phyloP scores from a whole-genome alignment of 2,888 invertebrate species.

The Catocala sponsa region DNA sequence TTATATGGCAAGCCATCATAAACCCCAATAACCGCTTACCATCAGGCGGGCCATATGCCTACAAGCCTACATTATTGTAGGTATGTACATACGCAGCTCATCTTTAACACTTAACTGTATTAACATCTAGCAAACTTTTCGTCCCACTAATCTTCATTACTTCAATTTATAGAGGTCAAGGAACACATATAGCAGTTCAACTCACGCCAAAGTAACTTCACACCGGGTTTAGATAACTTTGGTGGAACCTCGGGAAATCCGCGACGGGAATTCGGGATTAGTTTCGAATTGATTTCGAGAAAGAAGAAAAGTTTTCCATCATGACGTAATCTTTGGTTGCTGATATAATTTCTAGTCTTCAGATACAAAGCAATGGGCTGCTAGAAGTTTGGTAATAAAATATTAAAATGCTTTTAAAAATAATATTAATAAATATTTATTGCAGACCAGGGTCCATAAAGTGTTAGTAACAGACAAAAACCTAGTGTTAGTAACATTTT shows the following conservation, averaged over 20 bases:
- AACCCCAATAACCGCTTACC: no score
- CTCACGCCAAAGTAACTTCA: conserved; percentile 16
- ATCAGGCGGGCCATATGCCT: no score
- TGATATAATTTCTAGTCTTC: no score
- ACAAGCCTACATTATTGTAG: no score
- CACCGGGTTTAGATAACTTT: conserved; percentile 39
- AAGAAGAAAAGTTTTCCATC: conserved; percentile 29
- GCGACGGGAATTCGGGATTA: conserved; percentile 44
- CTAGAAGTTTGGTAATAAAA: no score
- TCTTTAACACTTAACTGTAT: conserved; percentile 7
- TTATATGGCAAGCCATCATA: no score
- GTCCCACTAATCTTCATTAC: conserved; percentile 22
- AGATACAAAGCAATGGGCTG: no score
- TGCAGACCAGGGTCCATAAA: no score
- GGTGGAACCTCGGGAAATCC: conserved; percentile 27
- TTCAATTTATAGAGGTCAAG: conserved; percentile 28
- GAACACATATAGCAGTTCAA: conserved; percentile 15
- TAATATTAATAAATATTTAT: no score
- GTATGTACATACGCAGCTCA: neutral
- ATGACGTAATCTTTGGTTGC: conserved; percentile 27
- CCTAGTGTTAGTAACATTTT: no score
- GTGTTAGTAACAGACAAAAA: no score
- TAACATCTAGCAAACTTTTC: conserved; percentile 14
- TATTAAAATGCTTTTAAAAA: no score
- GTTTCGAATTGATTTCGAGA: conserved; percentile 39